Conservation (phyloP, 2,113 vertebrate species). For the Hemicordylus capensis region DNA sequence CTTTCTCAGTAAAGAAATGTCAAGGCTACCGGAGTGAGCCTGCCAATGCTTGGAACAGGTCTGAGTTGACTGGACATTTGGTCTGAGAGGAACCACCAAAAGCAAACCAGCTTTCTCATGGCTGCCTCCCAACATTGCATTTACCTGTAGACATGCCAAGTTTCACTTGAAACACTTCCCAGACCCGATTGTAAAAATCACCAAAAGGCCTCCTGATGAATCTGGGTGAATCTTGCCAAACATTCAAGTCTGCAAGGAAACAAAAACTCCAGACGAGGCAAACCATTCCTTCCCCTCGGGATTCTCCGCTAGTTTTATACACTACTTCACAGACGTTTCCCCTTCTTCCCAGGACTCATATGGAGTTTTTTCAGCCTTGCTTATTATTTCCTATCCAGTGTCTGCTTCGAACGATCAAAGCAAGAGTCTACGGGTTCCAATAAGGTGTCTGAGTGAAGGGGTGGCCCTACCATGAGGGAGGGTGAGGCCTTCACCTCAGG, state of each 20-base stretch:
- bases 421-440: neutral
- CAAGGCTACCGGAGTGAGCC: neutral
- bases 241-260: neutral
- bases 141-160: neutral
- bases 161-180: neutral
- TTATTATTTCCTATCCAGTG: neutral
- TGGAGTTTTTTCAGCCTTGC: neutral
- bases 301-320: neutral
- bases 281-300: neutral
- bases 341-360: neutral
- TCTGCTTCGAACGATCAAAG: neutral
- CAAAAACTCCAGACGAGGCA: neutral
- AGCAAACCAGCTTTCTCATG: neutral
- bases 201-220: constrained; percentile 9
- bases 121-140: neutral
- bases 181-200: neutral
- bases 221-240: neutral
- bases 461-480: too few relatives aligned
- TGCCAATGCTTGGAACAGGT: neutral
- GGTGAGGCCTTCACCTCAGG: too few relatives aligned
- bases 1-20: neutral
- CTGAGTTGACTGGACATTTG: neutral
- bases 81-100: neutral
- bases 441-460: too few relatives aligned
- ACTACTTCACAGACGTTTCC: neutral